These are phyloP conservation scores for Antheraea assamensis DNA, from an alignment of 2,888 invertebrate genomes.

Conservation along the genomic window DNA sequence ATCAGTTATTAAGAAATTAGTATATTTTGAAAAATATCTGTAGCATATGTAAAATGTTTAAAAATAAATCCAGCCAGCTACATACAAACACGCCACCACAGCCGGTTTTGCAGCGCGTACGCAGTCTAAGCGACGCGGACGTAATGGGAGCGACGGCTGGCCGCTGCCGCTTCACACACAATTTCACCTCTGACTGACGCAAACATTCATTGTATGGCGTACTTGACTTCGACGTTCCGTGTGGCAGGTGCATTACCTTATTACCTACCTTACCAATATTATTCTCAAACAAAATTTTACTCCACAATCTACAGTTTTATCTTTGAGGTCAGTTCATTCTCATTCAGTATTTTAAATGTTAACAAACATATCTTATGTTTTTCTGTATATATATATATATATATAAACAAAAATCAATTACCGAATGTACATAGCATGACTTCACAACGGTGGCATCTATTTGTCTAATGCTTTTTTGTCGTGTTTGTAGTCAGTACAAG, in stretches of 20 bases:
- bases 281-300: slow-evolving; percentile 9
- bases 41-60: neutral
- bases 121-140: slow-evolving; percentile 63
- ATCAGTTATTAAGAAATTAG: neutral
- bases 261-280: slow-evolving; percentile 25
- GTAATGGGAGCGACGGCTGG: slow-evolving; percentile 80
- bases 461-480: too few species aligned
- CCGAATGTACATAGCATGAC: too few species aligned
- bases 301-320: neutral
- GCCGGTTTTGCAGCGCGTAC: slow-evolving; percentile 73
- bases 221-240: slow-evolving; percentile 55
- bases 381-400: too few species aligned
- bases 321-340: neutral
- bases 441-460: too few species aligned
- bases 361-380: too few species aligned
- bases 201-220: slow-evolving; percentile 76
- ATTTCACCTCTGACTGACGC: slow-evolving; percentile 82
- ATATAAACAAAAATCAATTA: too few species aligned
- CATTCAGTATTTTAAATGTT: neutral
- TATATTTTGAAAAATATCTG: neutral
- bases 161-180: slow-evolving; percentile 82
- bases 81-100: slow-evolving; percentile 53
- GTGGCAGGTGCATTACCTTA: slow-evolving; percentile 62
- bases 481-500: too few species aligned
- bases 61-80: slow-evolving; percentile 35